Percentiles rank a stretch among this genome's conserved stretches.
phyloP scores from a whole-genome alignment of 2,888 invertebrate genomes.

The Harpalus rubripes region DNA sequence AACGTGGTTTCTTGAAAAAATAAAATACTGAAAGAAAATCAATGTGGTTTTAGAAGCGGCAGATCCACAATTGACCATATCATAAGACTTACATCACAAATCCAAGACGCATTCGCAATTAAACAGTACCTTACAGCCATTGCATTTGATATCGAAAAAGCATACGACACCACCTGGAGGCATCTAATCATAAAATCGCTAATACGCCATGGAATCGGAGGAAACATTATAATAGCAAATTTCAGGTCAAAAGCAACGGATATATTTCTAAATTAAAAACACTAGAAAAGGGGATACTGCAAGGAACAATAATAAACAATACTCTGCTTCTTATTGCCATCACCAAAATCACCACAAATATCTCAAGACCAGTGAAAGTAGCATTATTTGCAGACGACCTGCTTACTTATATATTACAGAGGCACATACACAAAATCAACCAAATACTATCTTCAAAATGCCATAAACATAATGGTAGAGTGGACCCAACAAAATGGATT shows the following conservation, averaged over 20 bases:
- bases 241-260: too few relatives aligned
- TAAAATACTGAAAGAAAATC: slow-evolving; percentile 1
- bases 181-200: too few relatives aligned
- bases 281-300: slow-evolving; percentile 66
- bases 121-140: slow-evolving; percentile 4
- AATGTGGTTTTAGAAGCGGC: slow-evolving; percentile 12
- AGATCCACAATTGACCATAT: slow-evolving; percentile 14
- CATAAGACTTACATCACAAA: slow-evolving; percentile 11
- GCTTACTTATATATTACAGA: not conserved
- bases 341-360: not conserved
- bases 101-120: not conserved
- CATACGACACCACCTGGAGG: too few relatives aligned
- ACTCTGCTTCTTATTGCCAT: not conserved
- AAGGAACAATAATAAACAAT: slow-evolving; percentile 55
- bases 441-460: too few relatives aligned
- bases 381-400: not conserved
- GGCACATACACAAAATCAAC: not conserved
- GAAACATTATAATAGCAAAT: too few relatives aligned
- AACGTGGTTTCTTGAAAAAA: slow-evolving; percentile 16
- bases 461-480: not conserved
- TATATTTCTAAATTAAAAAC: too few relatives aligned
- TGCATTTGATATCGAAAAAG: too few relatives aligned
- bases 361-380: not conserved
- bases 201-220: too few relatives aligned
- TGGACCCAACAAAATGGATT: slow-evolving; percentile 8